Percentiles rank a stretch among this genome's conserved stretches.
Evolutionary conservation across 2,888 invertebrate species (phyloP).

Genomic region (Unio pictorum): DNA sequence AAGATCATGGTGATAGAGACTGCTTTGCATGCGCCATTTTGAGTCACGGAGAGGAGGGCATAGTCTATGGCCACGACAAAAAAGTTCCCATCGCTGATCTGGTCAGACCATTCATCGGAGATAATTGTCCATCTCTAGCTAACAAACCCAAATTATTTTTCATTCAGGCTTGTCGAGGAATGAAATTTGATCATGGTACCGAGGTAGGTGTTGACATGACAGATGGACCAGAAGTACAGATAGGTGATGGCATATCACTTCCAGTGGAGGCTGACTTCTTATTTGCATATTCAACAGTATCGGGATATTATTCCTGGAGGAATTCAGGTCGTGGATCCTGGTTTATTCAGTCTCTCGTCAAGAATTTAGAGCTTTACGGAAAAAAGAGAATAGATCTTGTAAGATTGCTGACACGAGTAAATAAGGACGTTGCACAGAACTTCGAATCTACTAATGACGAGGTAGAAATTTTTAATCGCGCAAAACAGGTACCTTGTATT

Average conservation of each 20-base stretch:
- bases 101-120: constrained; percentile 17
- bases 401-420: constrained; percentile 65
- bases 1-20: constrained; percentile 24
- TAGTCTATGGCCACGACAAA: constrained; percentile 36
- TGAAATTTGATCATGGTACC: constrained; percentile 23
- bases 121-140: constrained; percentile 29
- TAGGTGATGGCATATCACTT: too few relatives aligned
- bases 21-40: constrained; percentile 39
- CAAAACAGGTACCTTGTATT: constrained; percentile 67
- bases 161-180: constrained; percentile 44
- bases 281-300: constrained; percentile 68
- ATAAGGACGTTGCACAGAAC: constrained; percentile 64
- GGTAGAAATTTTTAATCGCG: constrained; percentile 42
- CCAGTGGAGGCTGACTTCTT: constrained; percentile 61
- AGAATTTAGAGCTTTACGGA: constrained; percentile 55
- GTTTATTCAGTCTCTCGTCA: constrained; percentile 67
- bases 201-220: constrained; percentile 13
- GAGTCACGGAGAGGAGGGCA: constrained; percentile 36
- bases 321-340: constrained; percentile 68
- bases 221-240: too few relatives aligned
- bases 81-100: constrained; percentile 23
- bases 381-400: constrained; percentile 44
- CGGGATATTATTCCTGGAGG: constrained; percentile 69
- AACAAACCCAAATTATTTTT: constrained; percentile 46
- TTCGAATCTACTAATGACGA: constrained; percentile 63